phyloP scores from a whole-genome alignment of 2,888 invertebrate species.

The Iselma pallidipennis region DNA sequence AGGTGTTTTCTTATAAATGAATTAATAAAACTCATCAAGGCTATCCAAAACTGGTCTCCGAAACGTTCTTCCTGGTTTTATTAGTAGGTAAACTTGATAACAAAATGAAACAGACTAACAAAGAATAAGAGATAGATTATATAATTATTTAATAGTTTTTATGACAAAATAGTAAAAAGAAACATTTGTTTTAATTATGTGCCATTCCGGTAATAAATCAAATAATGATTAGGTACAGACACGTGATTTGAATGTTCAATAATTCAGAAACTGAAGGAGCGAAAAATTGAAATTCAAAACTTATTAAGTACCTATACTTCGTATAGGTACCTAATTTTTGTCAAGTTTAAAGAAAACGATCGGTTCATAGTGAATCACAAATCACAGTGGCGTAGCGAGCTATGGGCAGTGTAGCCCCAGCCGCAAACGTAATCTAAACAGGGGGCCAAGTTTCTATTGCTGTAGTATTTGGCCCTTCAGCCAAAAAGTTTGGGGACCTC shows the following conservation, averaged over 20 bases:
- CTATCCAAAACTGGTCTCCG: conserved; percentile 47
- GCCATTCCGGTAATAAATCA: not conserved
- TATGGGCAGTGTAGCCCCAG: no score
- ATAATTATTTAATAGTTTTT: not conserved
- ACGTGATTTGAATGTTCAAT: not conserved
- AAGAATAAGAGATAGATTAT: not conserved
- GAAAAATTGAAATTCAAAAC: no score
- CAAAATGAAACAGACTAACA: not conserved
- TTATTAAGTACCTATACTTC: no score
- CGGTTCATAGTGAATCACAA: no score
- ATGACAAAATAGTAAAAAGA: not conserved
- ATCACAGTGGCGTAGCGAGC: no score
- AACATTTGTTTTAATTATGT: not conserved
- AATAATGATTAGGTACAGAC: not conserved
- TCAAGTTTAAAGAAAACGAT: no score
- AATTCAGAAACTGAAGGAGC: not conserved
- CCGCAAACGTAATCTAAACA: no score
- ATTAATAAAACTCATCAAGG: conserved; percentile 44
- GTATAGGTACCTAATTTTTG: no score
- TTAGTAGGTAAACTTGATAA: not conserved
- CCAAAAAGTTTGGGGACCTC: no score
- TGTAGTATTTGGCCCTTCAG: no score
- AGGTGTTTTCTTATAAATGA: conserved; percentile 48
- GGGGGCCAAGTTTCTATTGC: no score
- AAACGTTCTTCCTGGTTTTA: conserved; percentile 30